These are phyloP conservation scores for Neocloeon triangulifer DNA, from an alignment of 1,140 invertebrate species.

Conservation along the genomic window DNA sequence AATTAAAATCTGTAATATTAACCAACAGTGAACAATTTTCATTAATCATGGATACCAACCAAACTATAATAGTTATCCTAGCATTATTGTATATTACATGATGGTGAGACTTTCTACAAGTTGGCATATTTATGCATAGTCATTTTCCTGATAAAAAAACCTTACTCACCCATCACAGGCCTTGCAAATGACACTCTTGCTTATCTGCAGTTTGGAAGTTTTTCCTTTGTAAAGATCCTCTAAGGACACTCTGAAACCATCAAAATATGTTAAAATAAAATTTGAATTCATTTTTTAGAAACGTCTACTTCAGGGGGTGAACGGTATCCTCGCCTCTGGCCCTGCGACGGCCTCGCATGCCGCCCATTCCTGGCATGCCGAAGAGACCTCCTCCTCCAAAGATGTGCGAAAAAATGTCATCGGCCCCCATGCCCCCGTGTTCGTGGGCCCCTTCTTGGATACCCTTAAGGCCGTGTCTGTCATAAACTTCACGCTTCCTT, in stretches of 20 bases:
- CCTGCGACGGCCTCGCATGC: slow-evolving; percentile 19
- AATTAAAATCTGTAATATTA: too few species aligned
- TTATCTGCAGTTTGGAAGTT: slow-evolving; percentile 58
- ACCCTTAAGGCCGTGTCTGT: slow-evolving; percentile 54
- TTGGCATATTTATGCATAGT: too few species aligned
- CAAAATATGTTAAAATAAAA: slow-evolving; percentile 7
- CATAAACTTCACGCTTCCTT: slow-evolving; percentile 37
- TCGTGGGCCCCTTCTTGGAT: slow-evolving; percentile 44
- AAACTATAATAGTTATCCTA: too few species aligned
- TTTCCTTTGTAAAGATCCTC: slow-evolving; percentile 85
- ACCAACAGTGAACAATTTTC: too few species aligned
- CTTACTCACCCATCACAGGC: slow-evolving; percentile 50
- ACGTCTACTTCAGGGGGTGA: slow-evolving; percentile 35
- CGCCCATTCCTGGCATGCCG: slow-evolving; percentile 26
- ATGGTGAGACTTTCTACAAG: too few species aligned
- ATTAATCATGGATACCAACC: too few species aligned
- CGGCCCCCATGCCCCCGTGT: slow-evolving; percentile 25
- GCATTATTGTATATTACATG: too few species aligned
- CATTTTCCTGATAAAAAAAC: neutral
- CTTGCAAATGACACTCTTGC: slow-evolving; percentile 66
- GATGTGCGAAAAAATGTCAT: slow-evolving; percentile 37
- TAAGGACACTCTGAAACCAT: slow-evolving; percentile 51
- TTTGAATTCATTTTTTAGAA: neutral
- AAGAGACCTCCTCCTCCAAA: slow-evolving; percentile 34
- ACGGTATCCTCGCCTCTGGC: slow-evolving; percentile 40